phyloP scores from a whole-genome alignment of 2,888 invertebrate species.

The Stramonita haemastoma region DNA sequence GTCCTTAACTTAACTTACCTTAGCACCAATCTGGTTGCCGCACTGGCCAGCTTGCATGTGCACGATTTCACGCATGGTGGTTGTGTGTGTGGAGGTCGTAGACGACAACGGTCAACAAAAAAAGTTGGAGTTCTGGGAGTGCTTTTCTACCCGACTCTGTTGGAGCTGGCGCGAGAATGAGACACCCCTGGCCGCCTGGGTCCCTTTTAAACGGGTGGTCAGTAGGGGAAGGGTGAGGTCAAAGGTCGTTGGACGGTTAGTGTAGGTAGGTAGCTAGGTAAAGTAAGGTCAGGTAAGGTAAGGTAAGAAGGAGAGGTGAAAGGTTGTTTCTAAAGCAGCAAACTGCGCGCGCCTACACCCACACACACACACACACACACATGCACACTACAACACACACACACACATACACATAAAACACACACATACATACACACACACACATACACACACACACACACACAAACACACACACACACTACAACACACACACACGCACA shows the following conservation, averaged over 20 bases:
- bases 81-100: not conserved
- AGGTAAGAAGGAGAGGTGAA: not conserved
- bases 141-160: not conserved
- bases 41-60: constrained; percentile 69
- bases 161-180: not conserved
- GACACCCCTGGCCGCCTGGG: not conserved
- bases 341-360: too few relatives aligned
- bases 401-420: too few relatives aligned
- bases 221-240: not conserved
- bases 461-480: too few relatives aligned
- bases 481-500: too few relatives aligned
- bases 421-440: too few relatives aligned
- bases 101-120: not conserved
- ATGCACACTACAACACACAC: too few relatives aligned
- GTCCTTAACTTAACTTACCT: too few relatives aligned
- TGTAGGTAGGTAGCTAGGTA: too few relatives aligned
- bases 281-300: too few relatives aligned
- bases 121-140: not conserved
- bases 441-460: too few relatives aligned
- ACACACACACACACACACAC: too few relatives aligned
- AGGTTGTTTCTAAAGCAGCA: not conserved
- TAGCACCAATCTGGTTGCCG: constrained; percentile 69
- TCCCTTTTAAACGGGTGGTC: not conserved
- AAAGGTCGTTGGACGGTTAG: not conserved
- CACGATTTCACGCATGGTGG: constrained; percentile 64